Conservation (phyloP, 1,140 invertebrate species). For the Heliconius hewitsoni region DNA sequence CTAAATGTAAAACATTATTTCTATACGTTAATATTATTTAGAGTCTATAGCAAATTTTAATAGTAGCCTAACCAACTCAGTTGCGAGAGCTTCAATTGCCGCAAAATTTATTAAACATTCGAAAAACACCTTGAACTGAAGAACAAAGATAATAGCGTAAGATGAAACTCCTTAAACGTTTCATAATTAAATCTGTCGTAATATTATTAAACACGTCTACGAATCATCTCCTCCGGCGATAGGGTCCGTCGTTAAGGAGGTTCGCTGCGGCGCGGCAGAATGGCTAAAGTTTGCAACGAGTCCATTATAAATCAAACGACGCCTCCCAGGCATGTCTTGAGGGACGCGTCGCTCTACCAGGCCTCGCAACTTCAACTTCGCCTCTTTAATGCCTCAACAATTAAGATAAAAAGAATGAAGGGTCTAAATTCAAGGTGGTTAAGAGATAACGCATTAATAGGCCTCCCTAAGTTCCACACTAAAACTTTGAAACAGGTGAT, state of each 20-base stretch:
- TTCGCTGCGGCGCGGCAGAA: constrained; percentile 71
- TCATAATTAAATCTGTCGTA: constrained; percentile 81
- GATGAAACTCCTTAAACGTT: constrained; percentile 72
- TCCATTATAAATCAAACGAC: constrained; percentile 82
- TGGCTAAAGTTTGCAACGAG: constrained; percentile 79
- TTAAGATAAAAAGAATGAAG: constrained; percentile 81
- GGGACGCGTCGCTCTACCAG: constrained; percentile 67
- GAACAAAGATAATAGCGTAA: constrained; percentile 65
- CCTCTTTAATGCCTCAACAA: constrained; percentile 77
- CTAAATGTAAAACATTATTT: too few relatives aligned
- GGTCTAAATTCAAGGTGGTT: constrained; percentile 79
- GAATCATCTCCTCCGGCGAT: constrained; percentile 79
- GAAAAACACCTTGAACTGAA: constrained; percentile 41
- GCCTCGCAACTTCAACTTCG: constrained; percentile 74
- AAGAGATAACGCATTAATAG: constrained; percentile 79
- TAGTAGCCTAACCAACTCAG: too few relatives aligned
- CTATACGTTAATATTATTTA: too few relatives aligned
- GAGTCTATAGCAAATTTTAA: too few relatives aligned
- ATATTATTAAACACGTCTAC: constrained; percentile 80
- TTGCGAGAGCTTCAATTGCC: neutral
- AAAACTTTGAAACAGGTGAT: constrained; percentile 48
- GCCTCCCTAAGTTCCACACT: constrained; percentile 58
- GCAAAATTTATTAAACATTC: constrained; percentile 21
- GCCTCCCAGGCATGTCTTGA: constrained; percentile 78
- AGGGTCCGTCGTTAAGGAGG: constrained; percentile 78